Evolutionary conservation across 2,888 invertebrate species (phyloP), one percentile per base, ranked within the genome.

Genomic region (Tigriopus californicus): DNA sequence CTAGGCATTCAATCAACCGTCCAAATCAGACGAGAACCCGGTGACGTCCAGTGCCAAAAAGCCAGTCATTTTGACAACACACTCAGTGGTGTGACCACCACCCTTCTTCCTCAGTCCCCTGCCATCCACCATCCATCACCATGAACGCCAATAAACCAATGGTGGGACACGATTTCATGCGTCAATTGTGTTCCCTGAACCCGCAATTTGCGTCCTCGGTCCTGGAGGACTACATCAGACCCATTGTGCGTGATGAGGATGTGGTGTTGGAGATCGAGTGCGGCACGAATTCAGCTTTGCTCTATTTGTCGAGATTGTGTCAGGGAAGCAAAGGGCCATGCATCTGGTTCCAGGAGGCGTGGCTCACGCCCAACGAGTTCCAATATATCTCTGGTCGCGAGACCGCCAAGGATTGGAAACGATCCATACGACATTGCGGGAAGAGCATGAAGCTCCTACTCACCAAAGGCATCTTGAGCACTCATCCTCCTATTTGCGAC

Each of bases 401-500:
- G 47, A 46, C 58, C 11, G 44, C 42, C n/a, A 58, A 58, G 18
- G 42, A 58, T 33, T 65, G 65, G 65, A 65, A 66, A 61, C 63
- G 73, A 2, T 73, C 72, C 49, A 74, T 74, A 61, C 67, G 73
- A 46, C 74, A 75, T 63, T 68, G 71, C 61, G 74, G 74, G 15
- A 70, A 71, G 62, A 72, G 72, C 64, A 67, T 74, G 62, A 74
- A 74, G 64, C 66, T 73, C 56, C 65, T 74, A 60, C 67, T 74
- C 61, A 67, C 71, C 60, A 73, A 72, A 65, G 72, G 71, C 60
- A 68, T 72, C 52, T 65, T 74, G 62, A 65, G 71, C 63, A 69
- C 72, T 15, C 70, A 71, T 63, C 70, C 71, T 6, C 67, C 70
- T 4, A 65, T 67, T 48, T 73, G 72, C 63, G 67, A 68, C 57